These are phyloP conservation scores for Mimachlamys varia DNA, from an alignment of 2,888 invertebrate genomes.

Conservation along the genomic window DNA sequence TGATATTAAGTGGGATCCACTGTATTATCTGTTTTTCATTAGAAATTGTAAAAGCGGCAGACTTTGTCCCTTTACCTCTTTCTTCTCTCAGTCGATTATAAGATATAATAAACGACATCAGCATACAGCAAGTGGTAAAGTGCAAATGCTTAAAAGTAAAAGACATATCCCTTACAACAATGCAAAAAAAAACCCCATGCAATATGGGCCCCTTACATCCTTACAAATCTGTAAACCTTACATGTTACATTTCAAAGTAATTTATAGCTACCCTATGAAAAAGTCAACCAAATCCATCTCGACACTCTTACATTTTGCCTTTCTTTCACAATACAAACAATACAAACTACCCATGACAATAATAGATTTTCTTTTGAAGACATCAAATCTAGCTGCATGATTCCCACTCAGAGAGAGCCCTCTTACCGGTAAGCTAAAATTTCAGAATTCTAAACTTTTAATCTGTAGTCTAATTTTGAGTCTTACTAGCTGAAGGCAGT, in stretches of 20 bases:
- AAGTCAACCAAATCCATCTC: background rate
- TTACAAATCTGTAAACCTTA: background rate
- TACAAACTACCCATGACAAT: background rate
- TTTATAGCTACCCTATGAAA: constrained; percentile 1
- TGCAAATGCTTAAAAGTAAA: background rate
- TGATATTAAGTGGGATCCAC: no score
- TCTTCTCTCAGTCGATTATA: no score
- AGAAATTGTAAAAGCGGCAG: no score
- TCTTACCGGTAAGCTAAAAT: no score
- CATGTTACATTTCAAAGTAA: background rate
- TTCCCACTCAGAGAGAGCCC: no score
- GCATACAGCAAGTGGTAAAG: background rate
- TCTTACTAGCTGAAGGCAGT: no score
- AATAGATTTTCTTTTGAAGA: background rate
- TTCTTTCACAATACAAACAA: background rate
- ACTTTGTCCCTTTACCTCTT: no score
- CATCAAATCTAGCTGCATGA: no score
- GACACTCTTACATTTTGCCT: background rate
- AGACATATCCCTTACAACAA: background rate
- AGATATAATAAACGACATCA: background rate
- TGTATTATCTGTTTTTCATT: no score
- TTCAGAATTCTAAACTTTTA: no score
- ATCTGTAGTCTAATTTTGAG: no score
- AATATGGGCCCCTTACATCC: background rate
- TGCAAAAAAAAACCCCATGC: background rate